These are phyloP conservation scores for Exocentrus adspersus DNA, from an alignment of 2,888 invertebrate genomes.

Conservation along the genomic window DNA sequence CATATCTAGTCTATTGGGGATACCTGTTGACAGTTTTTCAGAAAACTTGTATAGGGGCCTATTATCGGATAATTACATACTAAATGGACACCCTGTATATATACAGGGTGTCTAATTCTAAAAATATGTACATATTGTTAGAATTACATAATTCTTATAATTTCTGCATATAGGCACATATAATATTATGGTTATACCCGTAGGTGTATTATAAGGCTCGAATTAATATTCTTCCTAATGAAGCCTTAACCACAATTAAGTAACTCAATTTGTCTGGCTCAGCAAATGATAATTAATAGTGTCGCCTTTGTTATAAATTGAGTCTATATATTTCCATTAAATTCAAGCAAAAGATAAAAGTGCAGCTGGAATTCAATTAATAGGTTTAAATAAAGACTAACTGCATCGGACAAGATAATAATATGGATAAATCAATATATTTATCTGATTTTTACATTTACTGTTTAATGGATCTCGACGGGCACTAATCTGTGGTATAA, in stretches of 20 bases:
- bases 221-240: background rate
- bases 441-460: background rate
- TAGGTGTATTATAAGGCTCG: no score
- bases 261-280: background rate
- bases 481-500: no score
- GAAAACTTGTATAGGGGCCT: no score
- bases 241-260: background rate
- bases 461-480: background rate
- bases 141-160: no score
- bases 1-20: no score
- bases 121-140: no score
- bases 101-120: no score
- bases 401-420: background rate
- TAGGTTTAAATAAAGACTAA: background rate
- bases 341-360: background rate
- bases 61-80: no score
- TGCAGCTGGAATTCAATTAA: background rate
- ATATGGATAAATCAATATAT: background rate
- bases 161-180: no score
- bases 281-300: background rate
- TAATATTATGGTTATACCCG: no score
- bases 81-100: no score
- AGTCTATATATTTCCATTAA: background rate
- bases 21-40: no score
- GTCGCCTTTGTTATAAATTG: background rate